These are phyloP conservation scores for Isichthys henryi DNA, from an alignment of 2,113 vertebrate species.

Conservation along the genomic window DNA sequence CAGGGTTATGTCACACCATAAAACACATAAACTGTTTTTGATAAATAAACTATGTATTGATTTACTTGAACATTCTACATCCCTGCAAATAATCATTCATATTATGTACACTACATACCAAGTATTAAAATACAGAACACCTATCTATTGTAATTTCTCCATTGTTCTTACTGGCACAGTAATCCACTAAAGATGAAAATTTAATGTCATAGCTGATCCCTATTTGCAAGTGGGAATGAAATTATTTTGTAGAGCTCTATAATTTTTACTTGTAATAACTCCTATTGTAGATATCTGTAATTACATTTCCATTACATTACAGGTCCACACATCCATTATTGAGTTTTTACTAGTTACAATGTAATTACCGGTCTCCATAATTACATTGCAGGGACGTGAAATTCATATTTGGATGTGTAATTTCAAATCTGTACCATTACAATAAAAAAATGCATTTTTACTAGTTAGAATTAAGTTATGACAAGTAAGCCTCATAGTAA, in stretches of 20 bases:
- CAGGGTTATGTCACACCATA: not conserved
- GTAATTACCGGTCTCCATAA: no score
- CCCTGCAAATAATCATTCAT: not conserved
- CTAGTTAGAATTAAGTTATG: no score
- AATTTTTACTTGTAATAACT: no score
- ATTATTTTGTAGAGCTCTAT: no score
- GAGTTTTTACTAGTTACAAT: no score
- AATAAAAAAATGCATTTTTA: no score
- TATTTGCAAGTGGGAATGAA: not conserved
- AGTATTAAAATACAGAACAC: not conserved
- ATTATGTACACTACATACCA: not conserved
- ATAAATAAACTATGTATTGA: not conserved
- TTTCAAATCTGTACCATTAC: not conserved
- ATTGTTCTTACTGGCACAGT: not conserved
- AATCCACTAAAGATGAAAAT: not conserved
- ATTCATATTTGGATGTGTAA: no score
- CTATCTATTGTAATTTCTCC: not conserved
- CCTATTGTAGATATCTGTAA: no score
- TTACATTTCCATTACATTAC: no score
- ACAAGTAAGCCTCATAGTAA: no score
- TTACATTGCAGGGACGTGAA: no score
- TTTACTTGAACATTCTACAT: not conserved
- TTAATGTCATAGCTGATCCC: not conserved
- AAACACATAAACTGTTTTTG: not conserved
- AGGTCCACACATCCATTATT: no score